phyloP scores from a whole-genome alignment of 92 coral and sea anemone genomes.

The Nematostella vectensis region DNA sequence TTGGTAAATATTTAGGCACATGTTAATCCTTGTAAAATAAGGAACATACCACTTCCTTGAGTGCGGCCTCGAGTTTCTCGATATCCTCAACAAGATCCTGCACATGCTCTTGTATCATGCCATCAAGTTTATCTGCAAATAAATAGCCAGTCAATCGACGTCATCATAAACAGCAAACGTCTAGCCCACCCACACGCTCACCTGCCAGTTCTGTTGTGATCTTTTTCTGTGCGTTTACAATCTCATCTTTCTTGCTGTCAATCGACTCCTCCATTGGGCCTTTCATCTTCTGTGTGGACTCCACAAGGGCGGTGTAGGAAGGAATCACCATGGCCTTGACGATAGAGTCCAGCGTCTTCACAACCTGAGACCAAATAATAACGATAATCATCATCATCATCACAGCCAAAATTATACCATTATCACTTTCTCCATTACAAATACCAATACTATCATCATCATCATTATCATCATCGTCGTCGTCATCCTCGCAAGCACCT shows the following conservation, averaged over 20 bases:
- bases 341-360: conserved; percentile 76
- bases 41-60: conserved; percentile 10
- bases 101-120: not conserved
- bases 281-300: conserved; percentile 59
- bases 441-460: too few species aligned
- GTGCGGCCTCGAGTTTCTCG: conserved; percentile 5
- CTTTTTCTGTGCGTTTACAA: conserved; percentile 63
- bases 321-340: conserved; percentile 97
- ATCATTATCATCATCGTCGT: not conserved
- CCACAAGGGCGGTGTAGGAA: conserved; percentile 75
- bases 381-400: too few species aligned
- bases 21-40: too few species aligned
- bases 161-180: too few species aligned
- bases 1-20: too few species aligned
- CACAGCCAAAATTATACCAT: not conserved
- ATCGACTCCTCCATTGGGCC: conserved; percentile 63
- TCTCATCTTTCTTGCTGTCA: conserved; percentile 79
- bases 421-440: not conserved
- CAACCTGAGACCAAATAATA: conserved; percentile 37
- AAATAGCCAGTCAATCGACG: not conserved
- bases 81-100: conserved; percentile 6
- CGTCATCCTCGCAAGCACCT: not conserved
- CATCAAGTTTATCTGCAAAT: conserved; percentile 8
- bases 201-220: conserved; percentile 76
- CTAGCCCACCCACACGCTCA: too few species aligned